Conservation (phyloP, 2,888 invertebrate genomes). For the Cantharis rufa region DNA sequence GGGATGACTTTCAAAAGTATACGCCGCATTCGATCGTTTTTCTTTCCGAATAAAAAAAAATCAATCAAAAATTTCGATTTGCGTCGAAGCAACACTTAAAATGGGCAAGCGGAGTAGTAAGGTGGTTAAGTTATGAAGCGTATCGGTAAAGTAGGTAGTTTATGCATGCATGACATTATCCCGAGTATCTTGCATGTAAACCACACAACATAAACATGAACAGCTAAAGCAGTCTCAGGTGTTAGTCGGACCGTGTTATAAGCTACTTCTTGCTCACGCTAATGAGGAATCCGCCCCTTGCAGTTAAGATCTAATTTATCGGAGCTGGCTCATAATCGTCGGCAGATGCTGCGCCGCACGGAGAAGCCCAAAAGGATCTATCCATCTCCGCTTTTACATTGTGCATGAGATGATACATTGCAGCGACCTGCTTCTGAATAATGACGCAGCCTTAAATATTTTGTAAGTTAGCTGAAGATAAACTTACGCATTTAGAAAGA, state of each 20-base stretch:
- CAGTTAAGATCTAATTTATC: constrained; percentile 47
- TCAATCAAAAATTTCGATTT: neutral
- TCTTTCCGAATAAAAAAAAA: neutral
- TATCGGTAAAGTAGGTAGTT: constrained; percentile 9
- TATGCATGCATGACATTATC: constrained; percentile 18
- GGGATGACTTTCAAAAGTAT: neutral
- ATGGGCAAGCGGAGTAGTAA: neutral
- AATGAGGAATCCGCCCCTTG: constrained; percentile 42
- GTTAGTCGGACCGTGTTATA: constrained; percentile 28
- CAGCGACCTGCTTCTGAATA: constrained; percentile 47
- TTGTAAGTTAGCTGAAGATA: constrained; percentile 44
- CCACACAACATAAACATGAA: constrained; percentile 33
- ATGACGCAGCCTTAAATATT: constrained; percentile 46
- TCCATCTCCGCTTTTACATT: constrained; percentile 32
- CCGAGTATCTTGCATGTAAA: constrained; percentile 20
- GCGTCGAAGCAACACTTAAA: neutral
- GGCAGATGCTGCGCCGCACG: constrained; percentile 35
- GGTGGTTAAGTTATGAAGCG: constrained; percentile 2
- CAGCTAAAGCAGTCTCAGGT: constrained; percentile 30
- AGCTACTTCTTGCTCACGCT: constrained; percentile 34
- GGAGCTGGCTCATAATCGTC: constrained; percentile 45
- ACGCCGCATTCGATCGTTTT: neutral
- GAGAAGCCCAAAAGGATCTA: constrained; percentile 27
- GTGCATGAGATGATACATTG: constrained; percentile 43
- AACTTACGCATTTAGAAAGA: constrained; percentile 29